phyloP scores from a whole-genome alignment of 2,888 invertebrate species.

The Dorcus hopei region DNA sequence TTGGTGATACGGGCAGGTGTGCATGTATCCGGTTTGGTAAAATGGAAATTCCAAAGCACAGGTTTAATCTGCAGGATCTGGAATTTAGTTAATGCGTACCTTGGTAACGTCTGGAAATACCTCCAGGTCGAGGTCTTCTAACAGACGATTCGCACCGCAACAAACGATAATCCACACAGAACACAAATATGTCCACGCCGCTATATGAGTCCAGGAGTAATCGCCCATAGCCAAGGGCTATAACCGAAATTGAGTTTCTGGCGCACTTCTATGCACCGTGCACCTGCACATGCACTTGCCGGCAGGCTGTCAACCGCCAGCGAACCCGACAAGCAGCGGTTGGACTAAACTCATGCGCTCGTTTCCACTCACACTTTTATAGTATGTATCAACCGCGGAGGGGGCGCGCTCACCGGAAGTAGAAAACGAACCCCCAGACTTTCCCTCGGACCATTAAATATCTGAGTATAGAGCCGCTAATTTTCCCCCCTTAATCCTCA shows the following conservation, averaged over 20 bases:
- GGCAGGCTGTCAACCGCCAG: constrained; percentile 27
- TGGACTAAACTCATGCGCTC: constrained; percentile 38
- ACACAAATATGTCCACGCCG: constrained; percentile 42
- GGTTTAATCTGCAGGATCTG: constrained; percentile 34
- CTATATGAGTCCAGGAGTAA: constrained; percentile 39
- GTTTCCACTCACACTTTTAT: constrained; percentile 39
- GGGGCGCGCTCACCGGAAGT: constrained; percentile 34
- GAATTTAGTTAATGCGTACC: constrained; percentile 30
- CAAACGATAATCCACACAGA: constrained; percentile 33
- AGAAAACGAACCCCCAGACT: constrained; percentile 21
- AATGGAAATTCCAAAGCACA: constrained; percentile 33
- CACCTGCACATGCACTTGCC: constrained; percentile 32
- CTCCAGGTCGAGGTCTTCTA: constrained; percentile 42
- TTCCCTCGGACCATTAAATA: constrained; percentile 14
- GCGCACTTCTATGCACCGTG: constrained; percentile 30
- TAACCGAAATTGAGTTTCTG: constrained; percentile 38
- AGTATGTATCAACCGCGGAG: constrained; percentile 31
- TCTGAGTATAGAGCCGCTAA: constrained; percentile 1
- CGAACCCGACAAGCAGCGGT: constrained; percentile 26
- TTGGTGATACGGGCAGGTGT: constrained; percentile 1
- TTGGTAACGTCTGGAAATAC: constrained; percentile 42
- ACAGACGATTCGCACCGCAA: constrained; percentile 32
- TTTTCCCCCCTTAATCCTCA: constrained; percentile 6
- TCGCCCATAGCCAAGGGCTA: constrained; percentile 43
- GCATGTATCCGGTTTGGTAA: constrained; percentile 26